Evolutionary conservation across 2,888 invertebrate genomes (phyloP).

Genomic region (Theretra japonica): DNA sequence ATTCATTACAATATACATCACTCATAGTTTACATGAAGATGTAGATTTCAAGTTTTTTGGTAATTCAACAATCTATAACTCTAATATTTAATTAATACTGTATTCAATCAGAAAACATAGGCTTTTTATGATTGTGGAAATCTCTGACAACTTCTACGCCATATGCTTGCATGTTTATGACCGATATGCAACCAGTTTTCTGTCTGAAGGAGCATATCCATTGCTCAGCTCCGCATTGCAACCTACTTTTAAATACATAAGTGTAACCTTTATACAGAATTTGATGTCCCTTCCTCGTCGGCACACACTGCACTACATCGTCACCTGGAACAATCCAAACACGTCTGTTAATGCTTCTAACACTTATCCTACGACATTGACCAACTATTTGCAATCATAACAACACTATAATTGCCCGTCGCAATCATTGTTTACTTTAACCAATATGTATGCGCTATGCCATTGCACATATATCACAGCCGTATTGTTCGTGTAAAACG

Average conservation of each 20-base stretch:
- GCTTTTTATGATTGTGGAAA: slow-evolving; percentile 79
- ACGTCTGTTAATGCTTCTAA: slow-evolving; percentile 1
- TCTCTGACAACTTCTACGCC: slow-evolving; percentile 77
- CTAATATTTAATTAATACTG: neutral
- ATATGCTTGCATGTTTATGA: slow-evolving; percentile 77
- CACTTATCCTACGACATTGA: slow-evolving; percentile 17
- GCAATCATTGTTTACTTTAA: neutral
- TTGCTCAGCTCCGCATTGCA: slow-evolving; percentile 78
- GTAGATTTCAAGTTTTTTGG: neutral
- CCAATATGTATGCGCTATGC: neutral
- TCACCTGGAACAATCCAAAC: slow-evolving; percentile 66
- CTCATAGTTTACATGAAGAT: neutral
- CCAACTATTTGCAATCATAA: slow-evolving; percentile 27
- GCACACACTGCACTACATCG: slow-evolving; percentile 77
- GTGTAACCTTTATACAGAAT: slow-evolving; percentile 78
- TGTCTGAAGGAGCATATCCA: slow-evolving; percentile 78
- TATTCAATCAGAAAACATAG: slow-evolving; percentile 67
- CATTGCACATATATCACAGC: neutral
- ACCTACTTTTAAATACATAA: slow-evolving; percentile 74
- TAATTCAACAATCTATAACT: neutral
- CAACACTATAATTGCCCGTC: neutral
- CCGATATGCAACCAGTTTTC: slow-evolving; percentile 79
- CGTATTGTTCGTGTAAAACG: slow-evolving; percentile 31
- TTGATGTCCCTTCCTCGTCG: slow-evolving; percentile 77
- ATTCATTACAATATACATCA: neutral